phyloP scores from a whole-genome alignment of 2,113 vertebrate species.

The Phocoena phocoena region DNA sequence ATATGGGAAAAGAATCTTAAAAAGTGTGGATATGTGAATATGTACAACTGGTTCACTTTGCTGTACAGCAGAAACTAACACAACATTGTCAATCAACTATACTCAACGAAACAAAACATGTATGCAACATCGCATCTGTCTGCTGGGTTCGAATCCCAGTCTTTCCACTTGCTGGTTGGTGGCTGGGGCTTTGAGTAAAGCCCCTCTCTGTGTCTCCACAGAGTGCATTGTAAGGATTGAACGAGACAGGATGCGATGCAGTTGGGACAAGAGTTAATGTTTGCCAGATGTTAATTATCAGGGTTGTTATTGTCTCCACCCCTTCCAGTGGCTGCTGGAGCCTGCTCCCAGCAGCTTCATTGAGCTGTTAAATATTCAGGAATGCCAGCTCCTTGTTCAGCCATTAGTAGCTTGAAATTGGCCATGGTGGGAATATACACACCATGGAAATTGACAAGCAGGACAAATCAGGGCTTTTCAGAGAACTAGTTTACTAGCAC shows the following conservation, averaged over 20 bases:
- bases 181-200: not conserved
- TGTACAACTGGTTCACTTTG: not conserved
- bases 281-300: not conserved
- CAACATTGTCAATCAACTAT: not conserved
- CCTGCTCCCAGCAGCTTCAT: not conserved
- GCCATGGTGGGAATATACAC: not conserved
- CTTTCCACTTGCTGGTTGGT: not conserved
- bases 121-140: not conserved
- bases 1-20: not conserved
- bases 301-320: not conserved
- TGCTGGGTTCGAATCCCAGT: not conserved
- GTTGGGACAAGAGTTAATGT: not conserved
- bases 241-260: accelerated
- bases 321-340: not conserved
- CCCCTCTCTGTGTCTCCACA: not conserved
- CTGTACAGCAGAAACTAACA: not conserved
- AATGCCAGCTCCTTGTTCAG: not conserved
- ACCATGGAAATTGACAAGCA: not conserved
- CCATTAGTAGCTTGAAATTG: not conserved
- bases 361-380: not conserved
- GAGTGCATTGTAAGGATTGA: not conserved
- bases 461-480: not conserved
- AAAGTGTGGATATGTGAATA: not conserved
- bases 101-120: not conserved
- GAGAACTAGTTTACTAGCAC: not conserved